Evolutionary conservation across 2,797 vertebrate species (phyloP).

Genomic region (Trichosurus vulpecula): DNA sequence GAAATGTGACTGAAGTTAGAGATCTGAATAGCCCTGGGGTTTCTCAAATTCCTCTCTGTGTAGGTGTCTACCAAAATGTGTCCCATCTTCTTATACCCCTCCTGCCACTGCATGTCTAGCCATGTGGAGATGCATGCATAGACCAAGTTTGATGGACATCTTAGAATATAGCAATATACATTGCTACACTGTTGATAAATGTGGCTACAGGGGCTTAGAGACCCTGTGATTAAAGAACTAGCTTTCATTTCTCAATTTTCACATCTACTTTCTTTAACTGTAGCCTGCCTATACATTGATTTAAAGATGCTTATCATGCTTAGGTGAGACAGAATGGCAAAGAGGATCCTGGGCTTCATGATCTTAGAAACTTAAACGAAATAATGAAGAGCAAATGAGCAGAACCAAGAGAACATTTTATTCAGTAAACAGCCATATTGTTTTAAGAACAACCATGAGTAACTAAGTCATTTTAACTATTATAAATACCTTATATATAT

Average conservation of each 20-base stretch:
- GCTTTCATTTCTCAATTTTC: background rate
- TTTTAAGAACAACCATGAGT: too few relatives aligned
- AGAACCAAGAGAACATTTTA: too few relatives aligned
- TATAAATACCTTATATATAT: too few relatives aligned
- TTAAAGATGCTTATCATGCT: slow-evolving; percentile 9
- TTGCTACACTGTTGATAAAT: background rate
- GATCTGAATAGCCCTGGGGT: background rate
- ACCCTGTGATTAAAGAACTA: background rate
- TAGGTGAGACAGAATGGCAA: background rate
- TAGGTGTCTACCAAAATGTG: background rate
- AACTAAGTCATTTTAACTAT: too few relatives aligned
- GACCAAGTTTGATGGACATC: background rate
- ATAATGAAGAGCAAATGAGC: too few relatives aligned
- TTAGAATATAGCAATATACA: background rate
- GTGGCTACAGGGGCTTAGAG: too few relatives aligned
- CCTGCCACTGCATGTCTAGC: background rate
- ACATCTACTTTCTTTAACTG: background rate
- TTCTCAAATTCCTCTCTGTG: background rate
- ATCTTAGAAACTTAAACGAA: background rate
- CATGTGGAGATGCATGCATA: background rate
- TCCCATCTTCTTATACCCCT: background rate
- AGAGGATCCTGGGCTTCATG: background rate
- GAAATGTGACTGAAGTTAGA: background rate
- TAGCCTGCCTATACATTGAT: background rate
- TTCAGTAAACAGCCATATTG: too few relatives aligned